Conservation (phyloP, 2,113 vertebrate genomes). For the Grammomys surdaster region DNA sequence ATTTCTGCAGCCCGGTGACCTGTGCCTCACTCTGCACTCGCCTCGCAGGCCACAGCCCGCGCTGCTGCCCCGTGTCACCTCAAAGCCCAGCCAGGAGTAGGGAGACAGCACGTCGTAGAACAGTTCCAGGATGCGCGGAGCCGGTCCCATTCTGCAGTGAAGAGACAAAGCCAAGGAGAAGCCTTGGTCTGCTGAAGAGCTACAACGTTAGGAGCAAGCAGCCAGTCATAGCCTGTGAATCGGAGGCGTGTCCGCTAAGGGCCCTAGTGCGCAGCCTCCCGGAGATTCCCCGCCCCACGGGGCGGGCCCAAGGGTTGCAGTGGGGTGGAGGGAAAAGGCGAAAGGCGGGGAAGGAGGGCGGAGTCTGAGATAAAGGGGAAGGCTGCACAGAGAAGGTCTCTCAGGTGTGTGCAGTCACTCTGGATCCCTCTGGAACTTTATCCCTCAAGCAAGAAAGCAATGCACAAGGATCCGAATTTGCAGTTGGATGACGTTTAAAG, state of each 20-base stretch:
- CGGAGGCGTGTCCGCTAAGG: neutral
- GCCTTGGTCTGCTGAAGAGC: fast-evolving
- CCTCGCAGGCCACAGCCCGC: neutral
- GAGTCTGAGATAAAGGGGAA: fast-evolving
- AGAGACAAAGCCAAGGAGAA: fast-evolving
- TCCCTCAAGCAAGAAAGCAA: no score
- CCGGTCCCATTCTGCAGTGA: conserved; percentile 76
- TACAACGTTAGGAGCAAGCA: no score
- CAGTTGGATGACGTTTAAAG: neutral
- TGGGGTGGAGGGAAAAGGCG: fast-evolving
- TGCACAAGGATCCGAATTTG: neutral
- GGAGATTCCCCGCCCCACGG: neutral
- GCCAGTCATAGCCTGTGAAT: fast-evolving
- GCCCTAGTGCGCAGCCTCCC: neutral
- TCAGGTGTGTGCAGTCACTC: neutral
- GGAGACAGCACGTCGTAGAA: conserved; percentile 94
- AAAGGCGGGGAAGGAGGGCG: neutral
- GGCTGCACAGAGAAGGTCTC: fast-evolving
- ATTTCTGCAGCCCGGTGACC: neutral
- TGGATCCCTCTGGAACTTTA: neutral
- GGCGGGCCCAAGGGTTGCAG: no score
- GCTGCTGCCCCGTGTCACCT: conserved; percentile 85
- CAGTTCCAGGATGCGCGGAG: conserved; percentile 88
- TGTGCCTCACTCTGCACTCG: neutral
- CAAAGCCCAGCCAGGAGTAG: conserved; percentile 93